These are phyloP conservation scores for Frankliniella fusca DNA, from an alignment of 2,888 invertebrate species.

Conservation along the genomic window DNA sequence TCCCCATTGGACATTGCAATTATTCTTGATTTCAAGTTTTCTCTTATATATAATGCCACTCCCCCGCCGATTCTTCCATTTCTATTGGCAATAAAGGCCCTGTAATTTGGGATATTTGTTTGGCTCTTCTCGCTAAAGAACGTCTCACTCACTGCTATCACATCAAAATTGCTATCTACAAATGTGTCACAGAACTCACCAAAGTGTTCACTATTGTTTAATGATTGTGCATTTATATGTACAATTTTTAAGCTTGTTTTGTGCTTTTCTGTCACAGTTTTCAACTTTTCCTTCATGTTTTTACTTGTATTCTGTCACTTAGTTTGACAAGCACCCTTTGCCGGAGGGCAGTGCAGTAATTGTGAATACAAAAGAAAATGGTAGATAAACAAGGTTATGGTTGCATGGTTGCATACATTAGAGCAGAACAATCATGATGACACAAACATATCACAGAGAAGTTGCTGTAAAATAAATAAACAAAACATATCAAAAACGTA, in stretches of 20 bases:
- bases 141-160: background rate
- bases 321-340: no score
- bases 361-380: background rate
- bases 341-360: no score
- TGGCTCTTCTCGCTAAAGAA: background rate
- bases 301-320: no score
- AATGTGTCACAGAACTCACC: background rate
- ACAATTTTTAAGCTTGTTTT: no score
- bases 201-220: background rate
- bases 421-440: background rate
- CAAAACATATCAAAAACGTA: no score
- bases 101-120: background rate
- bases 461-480: no score
- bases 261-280: background rate
- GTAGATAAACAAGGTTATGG: no score
- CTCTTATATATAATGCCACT: background rate
- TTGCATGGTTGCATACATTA: no score
- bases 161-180: background rate
- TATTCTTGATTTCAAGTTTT: background rate
- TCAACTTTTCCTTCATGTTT: background rate
- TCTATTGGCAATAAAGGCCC: background rate
- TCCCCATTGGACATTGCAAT: background rate
- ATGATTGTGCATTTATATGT: no score
- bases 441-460: no score
- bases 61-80: background rate